phyloP scores from a whole-genome alignment of 2,113 vertebrate species.

The Sylvietta virens region DNA sequence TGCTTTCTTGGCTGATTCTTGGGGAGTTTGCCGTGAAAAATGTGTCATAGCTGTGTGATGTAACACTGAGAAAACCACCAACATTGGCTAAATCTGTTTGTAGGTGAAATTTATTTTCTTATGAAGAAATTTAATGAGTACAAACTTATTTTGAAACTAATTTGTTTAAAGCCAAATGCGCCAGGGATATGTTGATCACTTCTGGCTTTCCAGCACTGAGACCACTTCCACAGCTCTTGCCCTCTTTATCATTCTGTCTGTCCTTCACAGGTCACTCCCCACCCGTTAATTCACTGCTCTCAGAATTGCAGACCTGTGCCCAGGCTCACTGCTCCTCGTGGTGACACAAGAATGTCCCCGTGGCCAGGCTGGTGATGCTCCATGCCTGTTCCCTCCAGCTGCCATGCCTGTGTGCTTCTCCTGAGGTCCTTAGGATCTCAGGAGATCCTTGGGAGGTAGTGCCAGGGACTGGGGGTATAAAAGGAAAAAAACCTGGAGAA shows the following conservation, averaged over 20 bases:
- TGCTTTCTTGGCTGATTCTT: not conserved
- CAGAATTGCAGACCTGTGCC: not conserved
- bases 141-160: not conserved
- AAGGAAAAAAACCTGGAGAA: not conserved
- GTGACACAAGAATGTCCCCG: not conserved
- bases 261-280: not conserved
- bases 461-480: not conserved
- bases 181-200: not conserved
- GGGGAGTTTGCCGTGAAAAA: not conserved
- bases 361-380: not conserved
- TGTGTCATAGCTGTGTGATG: not conserved
- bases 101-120: not conserved
- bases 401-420: rapidly evolving
- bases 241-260: not conserved
- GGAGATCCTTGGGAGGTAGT: not conserved
- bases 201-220: not conserved
- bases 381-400: not conserved
- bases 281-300: rapidly evolving
- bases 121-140: not conserved
- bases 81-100: not conserved
- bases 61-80: not conserved
- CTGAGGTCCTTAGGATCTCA: not conserved
- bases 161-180: not conserved
- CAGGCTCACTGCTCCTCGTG: not conserved
- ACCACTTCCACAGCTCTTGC: not conserved